Percentiles rank a stretch among this genome's conserved stretches.
phyloP scores from a whole-genome alignment of 2,888 invertebrate species.

The Melanotus villosus region DNA sequence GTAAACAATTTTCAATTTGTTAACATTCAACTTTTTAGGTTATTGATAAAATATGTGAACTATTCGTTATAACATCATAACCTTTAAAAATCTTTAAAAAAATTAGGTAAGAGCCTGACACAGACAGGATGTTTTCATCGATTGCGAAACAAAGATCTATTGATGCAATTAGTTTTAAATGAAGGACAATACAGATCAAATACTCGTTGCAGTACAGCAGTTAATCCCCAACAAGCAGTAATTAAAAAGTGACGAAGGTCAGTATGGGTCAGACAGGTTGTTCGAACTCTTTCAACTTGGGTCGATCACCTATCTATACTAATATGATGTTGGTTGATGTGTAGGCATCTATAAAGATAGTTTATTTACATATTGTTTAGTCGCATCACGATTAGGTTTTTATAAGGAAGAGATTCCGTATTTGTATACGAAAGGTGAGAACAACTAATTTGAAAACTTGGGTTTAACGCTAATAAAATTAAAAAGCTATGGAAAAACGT shows the following conservation, averaged over 20 bases:
- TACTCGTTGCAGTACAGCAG: neutral
- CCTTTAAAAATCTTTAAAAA: too few species aligned
- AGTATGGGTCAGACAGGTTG: constrained; percentile 24
- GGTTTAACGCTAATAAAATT: too few species aligned
- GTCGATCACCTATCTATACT: constrained; percentile 19
- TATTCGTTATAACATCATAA: too few species aligned
- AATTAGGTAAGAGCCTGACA: neutral
- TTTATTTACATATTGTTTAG: constrained; percentile 3
- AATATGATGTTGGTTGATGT: neutral
- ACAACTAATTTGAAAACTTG: too few species aligned
- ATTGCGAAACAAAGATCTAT: too few species aligned
- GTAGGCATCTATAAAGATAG: constrained; percentile 9
- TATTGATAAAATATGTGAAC: too few species aligned
- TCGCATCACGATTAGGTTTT: neutral
- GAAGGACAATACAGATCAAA: neutral
- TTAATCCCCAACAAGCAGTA: constrained; percentile 9
- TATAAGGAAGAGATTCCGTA: neutral
- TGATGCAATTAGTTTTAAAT: neutral
- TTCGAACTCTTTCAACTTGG: neutral
- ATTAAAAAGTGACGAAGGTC: constrained; percentile 18
- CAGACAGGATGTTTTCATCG: too few species aligned
- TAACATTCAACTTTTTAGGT: too few species aligned
- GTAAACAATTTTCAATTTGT: too few species aligned
- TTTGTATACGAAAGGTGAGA: neutral
- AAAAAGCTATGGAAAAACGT: too few species aligned